Conservation (phyloP, 2,888 invertebrate genomes). For the Drosophila kuntzei region DNA sequence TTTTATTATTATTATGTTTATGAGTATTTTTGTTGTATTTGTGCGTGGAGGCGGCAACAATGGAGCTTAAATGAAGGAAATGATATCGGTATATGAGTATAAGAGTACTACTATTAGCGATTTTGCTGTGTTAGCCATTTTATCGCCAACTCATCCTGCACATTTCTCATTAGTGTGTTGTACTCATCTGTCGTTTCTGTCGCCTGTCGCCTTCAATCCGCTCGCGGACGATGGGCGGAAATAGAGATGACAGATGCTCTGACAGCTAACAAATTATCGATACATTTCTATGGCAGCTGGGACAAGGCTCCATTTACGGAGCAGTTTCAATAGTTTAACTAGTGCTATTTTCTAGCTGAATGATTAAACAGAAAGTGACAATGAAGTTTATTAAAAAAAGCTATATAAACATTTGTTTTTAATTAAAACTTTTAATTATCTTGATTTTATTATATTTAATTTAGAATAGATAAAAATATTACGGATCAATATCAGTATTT, state of each 20-base stretch:
- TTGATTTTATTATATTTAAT: too few species aligned
- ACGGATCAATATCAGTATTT: too few species aligned
- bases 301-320: not conserved
- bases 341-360: not conserved
- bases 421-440: too few species aligned
- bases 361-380: not conserved
- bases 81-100: constrained; percentile 7
- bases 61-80: constrained; percentile 30
- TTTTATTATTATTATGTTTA: constrained; percentile 78
- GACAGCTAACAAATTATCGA: constrained; percentile 60
- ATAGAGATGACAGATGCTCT: constrained; percentile 40
- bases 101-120: constrained; percentile 44
- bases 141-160: constrained; percentile 71
- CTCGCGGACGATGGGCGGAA: constrained; percentile 22
- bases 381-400: too few species aligned
- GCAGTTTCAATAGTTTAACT: not conserved
- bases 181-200: constrained; percentile 32
- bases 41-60: constrained; percentile 35
- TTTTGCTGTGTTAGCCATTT: constrained; percentile 71
- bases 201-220: constrained; percentile 9
- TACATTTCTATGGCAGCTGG: constrained; percentile 23
- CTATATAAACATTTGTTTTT: too few species aligned
- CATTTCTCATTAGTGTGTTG: constrained; percentile 74
- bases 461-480: too few species aligned
- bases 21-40: constrained; percentile 14